Evolutionary conservation across 1,140 invertebrate species (phyloP).

Genomic region (Zaprionus gabonicus): DNA sequence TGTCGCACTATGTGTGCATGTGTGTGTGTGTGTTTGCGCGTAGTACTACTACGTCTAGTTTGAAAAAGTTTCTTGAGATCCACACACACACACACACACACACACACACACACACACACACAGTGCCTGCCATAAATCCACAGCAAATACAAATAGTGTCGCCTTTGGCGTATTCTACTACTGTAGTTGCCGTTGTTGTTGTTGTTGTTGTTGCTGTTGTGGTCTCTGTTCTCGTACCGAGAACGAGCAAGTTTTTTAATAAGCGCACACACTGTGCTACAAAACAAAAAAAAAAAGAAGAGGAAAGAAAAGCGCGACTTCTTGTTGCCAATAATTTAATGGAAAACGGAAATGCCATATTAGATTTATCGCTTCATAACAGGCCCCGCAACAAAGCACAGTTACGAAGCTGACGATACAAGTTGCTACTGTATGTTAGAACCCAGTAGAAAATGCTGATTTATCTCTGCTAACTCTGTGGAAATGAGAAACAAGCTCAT

Average conservation of each 20-base stretch:
- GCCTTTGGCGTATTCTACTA: constrained; percentile 29
- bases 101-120: not conserved
- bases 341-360: constrained; percentile 76
- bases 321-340: constrained; percentile 73
- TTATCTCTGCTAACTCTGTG: no score
- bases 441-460: not conserved
- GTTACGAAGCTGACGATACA: constrained; percentile 1
- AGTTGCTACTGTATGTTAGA: not conserved
- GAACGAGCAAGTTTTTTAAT: constrained; percentile 70
- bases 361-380: constrained; percentile 75
- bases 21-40: constrained; percentile 17
- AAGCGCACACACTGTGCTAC: constrained; percentile 37
- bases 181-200: constrained; percentile 45
- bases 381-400: constrained; percentile 13
- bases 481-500: no score
- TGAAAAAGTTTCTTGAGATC: constrained; percentile 39
- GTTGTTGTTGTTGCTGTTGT: constrained; percentile 36
- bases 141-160: constrained; percentile 72
- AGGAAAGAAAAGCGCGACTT: constrained; percentile 24
- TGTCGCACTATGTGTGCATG: not conserved
- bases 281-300: constrained; percentile 16
- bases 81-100: not conserved
- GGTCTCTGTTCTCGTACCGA: constrained; percentile 22
- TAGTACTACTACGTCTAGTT: constrained; percentile 34
- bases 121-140: constrained; percentile 53